These are phyloP conservation scores for Gambusia holbrooki DNA, from an alignment of 2,113 vertebrate species.

Conservation along the genomic window DNA sequence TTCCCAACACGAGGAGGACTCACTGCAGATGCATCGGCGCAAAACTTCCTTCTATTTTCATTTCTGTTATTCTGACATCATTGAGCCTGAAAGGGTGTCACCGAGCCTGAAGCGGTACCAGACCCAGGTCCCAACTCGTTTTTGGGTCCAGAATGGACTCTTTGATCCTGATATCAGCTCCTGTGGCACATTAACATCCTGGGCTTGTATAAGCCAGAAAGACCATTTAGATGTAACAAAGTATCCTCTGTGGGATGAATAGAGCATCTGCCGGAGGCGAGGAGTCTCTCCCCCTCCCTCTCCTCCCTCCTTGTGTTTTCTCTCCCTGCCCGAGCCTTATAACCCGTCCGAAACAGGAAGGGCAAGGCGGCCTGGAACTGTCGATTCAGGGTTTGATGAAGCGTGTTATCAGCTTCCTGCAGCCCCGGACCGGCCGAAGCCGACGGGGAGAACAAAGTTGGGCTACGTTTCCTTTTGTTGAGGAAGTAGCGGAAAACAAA, in stretches of 20 bases:
- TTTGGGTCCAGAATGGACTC: conserved; percentile 61
- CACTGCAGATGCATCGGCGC: conserved; percentile 5
- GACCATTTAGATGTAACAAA: conserved; percentile 79
- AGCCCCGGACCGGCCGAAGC: conserved; percentile 52
- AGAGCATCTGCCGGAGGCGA: conserved; percentile 77
- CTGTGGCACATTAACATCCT: conserved; percentile 77
- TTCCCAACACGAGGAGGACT: conserved; percentile 10
- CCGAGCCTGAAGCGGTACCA: conserved; percentile 26
- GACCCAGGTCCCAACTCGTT: conserved; percentile 28
- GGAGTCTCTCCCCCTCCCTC: conserved; percentile 24
- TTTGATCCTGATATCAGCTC: conserved; percentile 70
- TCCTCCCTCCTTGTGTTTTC: conserved; percentile 29
- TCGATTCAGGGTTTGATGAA: conserved; percentile 73
- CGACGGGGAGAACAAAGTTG: conserved; percentile 68
- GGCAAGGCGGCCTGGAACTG: conserved; percentile 69
- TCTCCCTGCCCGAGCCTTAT: conserved; percentile 1
- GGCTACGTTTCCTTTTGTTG: conserved; percentile 60
- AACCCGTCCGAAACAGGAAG: conserved; percentile 67
- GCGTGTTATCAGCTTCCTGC: conserved; percentile 76
- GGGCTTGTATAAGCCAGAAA: conserved; percentile 68
- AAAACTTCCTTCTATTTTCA: conserved; percentile 16
- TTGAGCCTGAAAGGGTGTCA: conserved; percentile 8
- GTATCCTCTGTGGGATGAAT: conserved; percentile 81
- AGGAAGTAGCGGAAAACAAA: conserved; percentile 41
- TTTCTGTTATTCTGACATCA: conserved; percentile 3